A percentile compares a stretch with the other conserved stretches of the same genome.
Evolutionary conservation across 2,888 invertebrate species (phyloP).

Genomic region (Tetrapedia diversipes): DNA sequence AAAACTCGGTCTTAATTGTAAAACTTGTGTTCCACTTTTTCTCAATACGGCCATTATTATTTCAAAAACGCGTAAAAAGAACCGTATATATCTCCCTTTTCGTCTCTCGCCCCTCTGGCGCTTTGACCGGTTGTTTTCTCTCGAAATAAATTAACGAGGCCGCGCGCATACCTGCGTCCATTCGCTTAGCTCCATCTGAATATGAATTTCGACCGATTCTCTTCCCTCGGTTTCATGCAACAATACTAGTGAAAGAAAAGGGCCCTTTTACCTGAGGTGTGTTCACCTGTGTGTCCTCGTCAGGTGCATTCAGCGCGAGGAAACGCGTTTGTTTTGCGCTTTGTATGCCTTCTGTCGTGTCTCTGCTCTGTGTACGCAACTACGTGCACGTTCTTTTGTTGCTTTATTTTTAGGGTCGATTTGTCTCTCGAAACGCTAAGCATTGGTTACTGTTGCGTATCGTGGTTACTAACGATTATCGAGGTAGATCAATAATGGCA

Average conservation of each 20-base stretch:
- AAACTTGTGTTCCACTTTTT: slow-evolving; percentile 22
- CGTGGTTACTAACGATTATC: too few relatives aligned
- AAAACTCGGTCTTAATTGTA: slow-evolving; percentile 17
- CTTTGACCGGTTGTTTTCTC: slow-evolving; percentile 24
- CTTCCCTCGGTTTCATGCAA: slow-evolving; percentile 1
- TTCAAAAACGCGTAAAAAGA: slow-evolving; percentile 19
- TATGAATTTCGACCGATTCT: slow-evolving; percentile 35
- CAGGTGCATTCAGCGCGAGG: slow-evolving; percentile 42
- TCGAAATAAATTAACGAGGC: slow-evolving; percentile 51
- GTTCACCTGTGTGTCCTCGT: slow-evolving; percentile 52
- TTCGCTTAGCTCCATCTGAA: slow-evolving; percentile 12
- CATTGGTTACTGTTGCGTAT: neutral
- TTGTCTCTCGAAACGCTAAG: too few relatives aligned
- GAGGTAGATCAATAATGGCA: too few relatives aligned
- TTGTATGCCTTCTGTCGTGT: neutral
- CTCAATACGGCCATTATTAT: neutral
- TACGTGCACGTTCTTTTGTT: too few relatives aligned
- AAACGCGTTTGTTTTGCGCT: neutral
- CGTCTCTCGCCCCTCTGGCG: neutral
- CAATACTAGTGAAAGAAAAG: slow-evolving; percentile 38
- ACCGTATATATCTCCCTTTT: too few relatives aligned
- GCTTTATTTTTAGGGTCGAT: neutral
- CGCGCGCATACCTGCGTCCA: slow-evolving; percentile 33
- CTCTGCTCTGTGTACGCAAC: too few relatives aligned
- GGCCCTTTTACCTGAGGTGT: slow-evolving; percentile 50